Evolutionary conservation across 2,797 vertebrate genomes (phyloP).

Genomic region (Muscicapa striata): DNA sequence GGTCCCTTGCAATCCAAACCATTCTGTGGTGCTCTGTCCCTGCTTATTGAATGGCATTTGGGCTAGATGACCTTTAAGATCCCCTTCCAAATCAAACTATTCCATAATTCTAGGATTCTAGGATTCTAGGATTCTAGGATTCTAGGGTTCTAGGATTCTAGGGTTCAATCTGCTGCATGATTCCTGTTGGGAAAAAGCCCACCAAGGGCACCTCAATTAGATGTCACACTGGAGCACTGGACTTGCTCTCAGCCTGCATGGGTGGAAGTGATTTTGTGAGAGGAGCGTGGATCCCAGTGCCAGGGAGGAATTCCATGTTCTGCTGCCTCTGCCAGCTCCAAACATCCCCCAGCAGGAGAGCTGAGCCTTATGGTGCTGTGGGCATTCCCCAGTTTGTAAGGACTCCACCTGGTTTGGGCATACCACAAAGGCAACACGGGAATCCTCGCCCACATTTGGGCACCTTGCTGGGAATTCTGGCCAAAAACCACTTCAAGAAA

Average conservation of each 20-base stretch:
- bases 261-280: not conserved
- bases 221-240: rapidly evolving
- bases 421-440: not conserved
- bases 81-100: not conserved
- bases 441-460: not conserved
- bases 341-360: not conserved
- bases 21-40: not conserved
- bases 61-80: rapidly evolving
- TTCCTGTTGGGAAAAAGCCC: not conserved
- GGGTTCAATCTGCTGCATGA: not conserved
- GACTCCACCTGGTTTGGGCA: not conserved
- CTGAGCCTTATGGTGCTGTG: rapidly evolving
- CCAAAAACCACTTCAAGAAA: constrained; percentile 1
- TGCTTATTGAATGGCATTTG: rapidly evolving
- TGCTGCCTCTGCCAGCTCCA: not conserved
- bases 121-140: not conserved
- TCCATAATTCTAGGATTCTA: not conserved
- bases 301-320: not conserved
- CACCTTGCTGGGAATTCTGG: not conserved
- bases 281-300: not conserved
- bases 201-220: not conserved
- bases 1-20: not conserved
- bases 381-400: not conserved
- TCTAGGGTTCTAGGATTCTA: not conserved
- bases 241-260: not conserved